These are phyloP conservation scores for Melanotaenia nigrans DNA, from an alignment of 2,797 vertebrate genomes.

Conservation along the genomic window DNA sequence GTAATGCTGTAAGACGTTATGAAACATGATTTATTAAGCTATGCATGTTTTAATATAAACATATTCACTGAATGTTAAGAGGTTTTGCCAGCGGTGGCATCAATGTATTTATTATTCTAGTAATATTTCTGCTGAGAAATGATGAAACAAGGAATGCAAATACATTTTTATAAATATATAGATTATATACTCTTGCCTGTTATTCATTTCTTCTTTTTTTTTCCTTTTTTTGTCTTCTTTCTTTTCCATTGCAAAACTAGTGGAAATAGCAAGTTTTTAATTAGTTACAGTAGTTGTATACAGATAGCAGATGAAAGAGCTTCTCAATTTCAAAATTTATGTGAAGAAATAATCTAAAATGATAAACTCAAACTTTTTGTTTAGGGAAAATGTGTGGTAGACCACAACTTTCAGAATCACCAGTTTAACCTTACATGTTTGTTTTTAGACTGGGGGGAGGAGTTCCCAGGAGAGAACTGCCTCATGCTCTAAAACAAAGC, in stretches of 20 bases:
- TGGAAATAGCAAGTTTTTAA: background rate
- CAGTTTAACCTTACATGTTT: too few species aligned
- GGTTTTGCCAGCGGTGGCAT: slow-evolving; percentile 28
- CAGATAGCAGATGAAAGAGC: slow-evolving; percentile 1
- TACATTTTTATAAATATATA: slow-evolving; percentile 22
- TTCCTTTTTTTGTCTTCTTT: background rate
- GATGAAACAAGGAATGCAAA: slow-evolving; percentile 52
- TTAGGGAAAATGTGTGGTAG: too few species aligned
- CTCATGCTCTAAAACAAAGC: too few species aligned
- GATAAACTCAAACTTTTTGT: background rate
- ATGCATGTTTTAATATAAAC: slow-evolving; percentile 43
- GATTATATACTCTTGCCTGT: background rate
- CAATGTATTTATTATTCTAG: slow-evolving; percentile 62
- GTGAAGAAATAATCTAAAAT: slow-evolving; percentile 1
- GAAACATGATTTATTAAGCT: slow-evolving; percentile 28
- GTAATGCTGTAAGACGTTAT: slow-evolving; percentile 33
- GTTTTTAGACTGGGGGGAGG: too few species aligned
- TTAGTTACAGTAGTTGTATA: background rate
- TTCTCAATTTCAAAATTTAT: slow-evolving; percentile 15
- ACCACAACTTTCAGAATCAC: too few species aligned
- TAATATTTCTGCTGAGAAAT: slow-evolving; percentile 48
- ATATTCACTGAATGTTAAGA: slow-evolving; percentile 35
- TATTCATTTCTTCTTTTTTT: slow-evolving; percentile 1
- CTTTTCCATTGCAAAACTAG: background rate
- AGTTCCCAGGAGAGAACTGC: too few species aligned